Base-by-base conservation (phyloP, 2,113 vertebrate genomes). In the Galemys pyrenaicus region DNA sequence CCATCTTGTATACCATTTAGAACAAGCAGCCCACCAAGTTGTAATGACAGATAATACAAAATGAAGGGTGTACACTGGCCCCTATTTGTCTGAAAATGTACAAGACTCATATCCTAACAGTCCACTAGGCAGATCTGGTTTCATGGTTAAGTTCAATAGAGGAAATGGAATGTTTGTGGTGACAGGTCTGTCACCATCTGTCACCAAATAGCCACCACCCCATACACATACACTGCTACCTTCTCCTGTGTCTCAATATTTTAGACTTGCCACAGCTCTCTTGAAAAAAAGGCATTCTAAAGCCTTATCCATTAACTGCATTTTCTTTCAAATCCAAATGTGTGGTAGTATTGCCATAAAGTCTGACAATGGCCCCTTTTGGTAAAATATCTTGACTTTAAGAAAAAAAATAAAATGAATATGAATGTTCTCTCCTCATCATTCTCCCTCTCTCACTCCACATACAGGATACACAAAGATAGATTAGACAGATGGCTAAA, bases 211-310 rank as follows among this genome's bases (percentile, higher is more conserved):
- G 2, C 22, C 24, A 19, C 7, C 6, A 0, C 51, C 20, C 15
- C 6, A 28, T 1, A 24, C 4, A 44, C 3, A 6, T 7, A 4
- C 0, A 8, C 35, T 30, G 2, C 9, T 3, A 19, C 15, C 3
- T 41, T 8, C 12, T 39, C 3, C 54, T 37, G 2, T 24, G 20
- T 20, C 28, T 26, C 16, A 6, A 20, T n/a, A 56, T 8, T 8
- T 0, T 39, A 44, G 9, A 12, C 19, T 22, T 11, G 0, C 5
- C 24, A 28, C 6, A 7, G 0, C 1, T 8, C 3, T 60, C 46
- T 35, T 37, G 24, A 67, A n/a, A 8, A 44, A 60, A 68, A 78
- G 17, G 26, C 22, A 28, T 56, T 35, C 1, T 15, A 28, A 35
- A 62, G 22, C 26, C 8, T 60, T 28, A 49, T n/a, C 2, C 13